Base-by-base conservation (phyloP, 35 echinoderm and acorn worm species). In the Nesometra sesokonis region DNA sequence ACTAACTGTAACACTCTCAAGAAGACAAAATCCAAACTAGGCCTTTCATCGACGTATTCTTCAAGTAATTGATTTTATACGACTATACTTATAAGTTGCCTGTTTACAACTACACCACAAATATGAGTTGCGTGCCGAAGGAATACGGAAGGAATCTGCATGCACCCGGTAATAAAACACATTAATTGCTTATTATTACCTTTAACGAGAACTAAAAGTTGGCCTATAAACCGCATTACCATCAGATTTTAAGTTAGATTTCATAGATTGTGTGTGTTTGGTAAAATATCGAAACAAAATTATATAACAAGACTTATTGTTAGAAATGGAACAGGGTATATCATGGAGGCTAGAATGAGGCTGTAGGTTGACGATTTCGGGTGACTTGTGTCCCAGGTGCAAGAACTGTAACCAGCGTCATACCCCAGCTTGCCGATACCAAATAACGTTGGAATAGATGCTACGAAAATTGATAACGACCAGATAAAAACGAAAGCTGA, bases 361-460 rank as follows among this genome's bases (percentile, higher is more conserved):
- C 94, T 97, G 83, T 97, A 97, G 78, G 92, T 93, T 36, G 93
- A 89, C 15, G 94, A 97, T 15, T 91, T n/a, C 5, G 88, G 94
- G 79, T 97, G 94, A 32, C 82, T 86, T 2, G 94, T 93, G 38
- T 93, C 93, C 47, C 93, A 91, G 4, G 94, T 97, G n/a, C 94
- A 97, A 2, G 94, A 93, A 35, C 89, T 88, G 37, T 97, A 97
- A 47, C 90, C 88, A 37, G 82, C 27, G 47, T 97, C 94, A 80
- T 93, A 97, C 8, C 94, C 94, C 11, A 97, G 86, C 76, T 93
- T 80, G 29, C 94, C 94, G 11, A 97, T 76, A 27, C 91, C 94
- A 47, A 93, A 97, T 29, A 93, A 37, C 3, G 91, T 34, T 0
- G 94, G 94, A 34, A 97, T 86, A 21, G 90, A 77, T 19, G 94